Base-by-base conservation (phyloP, 2,888 invertebrate species). In the Hypselothyrea guttata region DNA sequence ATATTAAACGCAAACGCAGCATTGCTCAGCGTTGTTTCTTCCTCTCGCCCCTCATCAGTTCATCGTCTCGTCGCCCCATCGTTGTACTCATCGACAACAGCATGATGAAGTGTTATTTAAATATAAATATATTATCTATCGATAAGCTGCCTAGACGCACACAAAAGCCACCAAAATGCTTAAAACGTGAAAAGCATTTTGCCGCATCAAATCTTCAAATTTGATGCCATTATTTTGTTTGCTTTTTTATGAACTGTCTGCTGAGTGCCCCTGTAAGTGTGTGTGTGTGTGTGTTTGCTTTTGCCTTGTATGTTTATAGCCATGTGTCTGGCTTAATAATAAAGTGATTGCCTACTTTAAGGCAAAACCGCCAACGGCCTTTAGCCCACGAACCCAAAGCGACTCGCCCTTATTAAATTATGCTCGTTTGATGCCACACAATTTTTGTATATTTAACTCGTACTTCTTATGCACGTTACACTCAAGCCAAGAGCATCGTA, bases 41-140 rank as follows among this genome's bases (percentile, higher is more conserved):
- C 22, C 22, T 13, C 27, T 22, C 22, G 3, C 22, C 22, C 5
- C n/a, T 38, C 37, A 49, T n/a, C n/a, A 41, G 46, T 30, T 41
- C 42, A 37, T 30, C 35, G 27, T 28, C 34, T 22, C 28, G 15
- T 22, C 27, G 28, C 13, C 16, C 28, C 34, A 55, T 7, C 60
- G 42, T 45, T 66, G 42, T n/a, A 33, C 11, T 41, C 38, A 49
- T 41, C 64, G 54, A 48, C 65, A 60, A 66, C 57, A 65, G 68
- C 73, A 81, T 81, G 84, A 81, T 81, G 75, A 81, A 81, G 81
- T 81, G 81, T 75, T 81, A 81, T 84, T 81, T 81, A 81, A 81
- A 81, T 81, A 84, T 81, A 83, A 77, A 84, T 81, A 81, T 84
- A 81, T 81, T 81, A 81, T 84, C 84, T 75, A 81, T 81, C 78